Conservation (phyloP, 2,113 vertebrate species). For the Brachypteracias leptosomus region DNA sequence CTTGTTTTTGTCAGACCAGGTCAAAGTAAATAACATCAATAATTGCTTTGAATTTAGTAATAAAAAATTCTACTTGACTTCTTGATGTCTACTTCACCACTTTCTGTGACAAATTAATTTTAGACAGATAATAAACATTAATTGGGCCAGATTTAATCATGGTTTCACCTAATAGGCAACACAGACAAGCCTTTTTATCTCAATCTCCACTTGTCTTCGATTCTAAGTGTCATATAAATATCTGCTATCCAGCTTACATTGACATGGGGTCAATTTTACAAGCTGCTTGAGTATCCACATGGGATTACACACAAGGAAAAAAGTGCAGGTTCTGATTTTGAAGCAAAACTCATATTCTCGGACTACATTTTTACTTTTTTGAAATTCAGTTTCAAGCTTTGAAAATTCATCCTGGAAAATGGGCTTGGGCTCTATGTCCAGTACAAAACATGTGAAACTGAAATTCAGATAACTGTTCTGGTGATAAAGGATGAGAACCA, state of each 20-base stretch:
- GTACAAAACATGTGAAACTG: neutral
- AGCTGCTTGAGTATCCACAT: neutral
- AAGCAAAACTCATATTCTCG: neutral
- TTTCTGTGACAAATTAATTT: conserved; percentile 65
- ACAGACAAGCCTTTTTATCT: conserved; percentile 33
- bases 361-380: neutral
- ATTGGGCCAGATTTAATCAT: conserved; percentile 47
- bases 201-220: neutral
- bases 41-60: conserved; percentile 19
- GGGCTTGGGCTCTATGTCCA: accelerated
- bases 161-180: conserved; percentile 39
- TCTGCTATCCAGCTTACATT: neutral
- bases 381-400: neutral
- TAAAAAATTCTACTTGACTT: conserved; percentile 7
- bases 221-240: conserved; percentile 20
- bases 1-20: neutral
- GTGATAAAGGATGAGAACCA: neutral
- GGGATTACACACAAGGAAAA: neutral
- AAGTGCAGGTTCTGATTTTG: neutral
- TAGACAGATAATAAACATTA: conserved; percentile 57
- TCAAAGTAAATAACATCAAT: neutral
- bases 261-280: conserved; percentile 7
- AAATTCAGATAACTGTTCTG: neutral
- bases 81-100: conserved; percentile 20
- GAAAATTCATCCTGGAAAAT: neutral